phyloP scores from a whole-genome alignment of 2,797 vertebrate species.

The Malurus splendens region DNA sequence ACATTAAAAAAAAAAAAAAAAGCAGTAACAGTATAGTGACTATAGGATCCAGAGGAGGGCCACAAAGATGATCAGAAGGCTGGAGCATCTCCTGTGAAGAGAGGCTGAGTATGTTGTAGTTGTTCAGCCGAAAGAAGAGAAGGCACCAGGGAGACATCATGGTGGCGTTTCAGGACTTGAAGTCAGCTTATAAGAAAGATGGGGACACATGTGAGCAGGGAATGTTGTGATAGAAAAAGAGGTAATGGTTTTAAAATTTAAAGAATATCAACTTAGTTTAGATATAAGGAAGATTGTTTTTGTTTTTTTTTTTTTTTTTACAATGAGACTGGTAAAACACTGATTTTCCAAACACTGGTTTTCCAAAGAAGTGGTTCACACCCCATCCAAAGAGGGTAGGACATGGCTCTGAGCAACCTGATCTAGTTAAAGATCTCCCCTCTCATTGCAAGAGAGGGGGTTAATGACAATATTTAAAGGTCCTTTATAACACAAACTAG shows the following conservation, averaged over 20 bases:
- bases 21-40: not conserved
- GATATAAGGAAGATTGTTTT: no score
- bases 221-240: not conserved
- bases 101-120: not conserved
- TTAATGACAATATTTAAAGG: not conserved
- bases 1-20: not conserved
- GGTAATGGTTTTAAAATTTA: not conserved
- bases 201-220: not conserved
- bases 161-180: not conserved
- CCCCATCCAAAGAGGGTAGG: not conserved
- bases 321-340: not conserved
- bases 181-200: not conserved
- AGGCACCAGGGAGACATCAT: not conserved
- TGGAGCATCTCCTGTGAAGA: not conserved
- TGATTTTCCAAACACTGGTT: not conserved
- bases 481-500: not conserved
- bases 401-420: accelerated
- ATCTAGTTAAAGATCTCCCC: not conserved
- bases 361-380: not conserved
- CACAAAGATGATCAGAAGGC: not conserved
- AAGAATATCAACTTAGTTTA: no score
- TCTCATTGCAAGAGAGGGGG: not conserved
- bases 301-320: no score
- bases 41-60: not conserved
- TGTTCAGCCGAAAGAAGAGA: not conserved